Conservation (phyloP, 64 coral and sea anemone genomes). For the Montipora foliosa region DNA sequence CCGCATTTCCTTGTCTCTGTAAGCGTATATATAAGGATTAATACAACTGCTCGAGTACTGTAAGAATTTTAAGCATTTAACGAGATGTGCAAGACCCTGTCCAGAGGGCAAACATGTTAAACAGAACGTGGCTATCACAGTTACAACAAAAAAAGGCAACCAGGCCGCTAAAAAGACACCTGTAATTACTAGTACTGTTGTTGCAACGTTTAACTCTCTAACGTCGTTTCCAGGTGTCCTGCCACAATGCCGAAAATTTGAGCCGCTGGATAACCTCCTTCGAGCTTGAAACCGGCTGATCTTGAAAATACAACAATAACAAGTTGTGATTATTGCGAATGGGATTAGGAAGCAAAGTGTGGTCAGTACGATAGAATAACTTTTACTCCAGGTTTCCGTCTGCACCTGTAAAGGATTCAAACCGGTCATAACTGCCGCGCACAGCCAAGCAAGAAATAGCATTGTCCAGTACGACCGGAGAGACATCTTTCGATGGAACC, state of each 20-base stretch:
- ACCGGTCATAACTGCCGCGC: conserved; percentile 46
- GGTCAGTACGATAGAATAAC: conserved; percentile 48
- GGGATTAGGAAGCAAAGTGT: conserved; percentile 65
- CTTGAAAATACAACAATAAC: conserved; percentile 77
- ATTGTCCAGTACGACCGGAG: conserved; percentile 58
- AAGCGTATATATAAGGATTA: conserved; percentile 75
- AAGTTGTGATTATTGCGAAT: conserved; percentile 63
- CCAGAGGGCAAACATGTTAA: conserved; percentile 34
- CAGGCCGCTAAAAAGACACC: conserved; percentile 72
- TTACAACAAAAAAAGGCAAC: conserved; percentile 77
- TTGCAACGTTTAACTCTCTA: conserved; percentile 66
- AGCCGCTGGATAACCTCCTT: conserved; percentile 15
- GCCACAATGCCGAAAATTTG: neutral
- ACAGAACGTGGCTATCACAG: conserved; percentile 65
- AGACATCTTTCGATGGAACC: conserved; percentile 72
- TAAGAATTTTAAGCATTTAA: conserved; percentile 78
- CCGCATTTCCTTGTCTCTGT: conserved; percentile 58
- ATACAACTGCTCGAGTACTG: conserved; percentile 75
- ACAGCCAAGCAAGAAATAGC: conserved; percentile 63
- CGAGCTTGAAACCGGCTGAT: conserved; percentile 40
- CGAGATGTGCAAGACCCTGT: neutral
- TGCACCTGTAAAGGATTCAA: conserved; percentile 61
- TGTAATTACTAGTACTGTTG: conserved; percentile 67
- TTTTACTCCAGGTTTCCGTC: conserved; percentile 34
- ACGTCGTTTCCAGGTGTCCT: conserved; percentile 22